phyloP scores from a whole-genome alignment of 2,113 vertebrate species.

The Brachionichthys hirsutus region DNA sequence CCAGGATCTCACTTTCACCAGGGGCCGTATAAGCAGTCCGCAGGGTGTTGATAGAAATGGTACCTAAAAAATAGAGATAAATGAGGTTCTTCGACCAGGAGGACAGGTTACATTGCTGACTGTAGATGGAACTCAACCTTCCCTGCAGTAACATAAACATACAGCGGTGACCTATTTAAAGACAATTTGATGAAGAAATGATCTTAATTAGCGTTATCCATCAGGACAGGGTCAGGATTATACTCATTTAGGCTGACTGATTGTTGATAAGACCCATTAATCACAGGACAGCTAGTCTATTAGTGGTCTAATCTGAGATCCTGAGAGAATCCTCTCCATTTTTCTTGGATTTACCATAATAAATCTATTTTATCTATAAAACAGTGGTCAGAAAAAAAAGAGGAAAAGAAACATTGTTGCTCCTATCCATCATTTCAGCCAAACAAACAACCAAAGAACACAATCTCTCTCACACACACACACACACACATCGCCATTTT shows the following conservation, averaged over 20 bases:
- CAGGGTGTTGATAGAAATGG: constrained; percentile 94
- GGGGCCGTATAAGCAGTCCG: constrained; percentile 94
- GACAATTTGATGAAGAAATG: constrained; percentile 61
- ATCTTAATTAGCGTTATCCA: constrained; percentile 64
- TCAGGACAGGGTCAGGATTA: constrained; percentile 62
- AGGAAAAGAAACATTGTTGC: constrained; percentile 58
- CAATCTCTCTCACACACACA: constrained; percentile 16
- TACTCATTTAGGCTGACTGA: constrained; percentile 70
- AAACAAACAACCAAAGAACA: too few species aligned
- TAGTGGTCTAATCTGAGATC: constrained; percentile 68
- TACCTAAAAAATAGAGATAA: constrained; percentile 74
- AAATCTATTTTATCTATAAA: constrained; percentile 73
- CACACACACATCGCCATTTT: constrained; percentile 58
- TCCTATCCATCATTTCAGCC: constrained; percentile 65
- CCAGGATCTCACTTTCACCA: constrained; percentile 96
- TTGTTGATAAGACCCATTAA: constrained; percentile 70
- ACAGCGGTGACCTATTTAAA: constrained; percentile 29
- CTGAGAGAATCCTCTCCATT: constrained; percentile 67
- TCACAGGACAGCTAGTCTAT: constrained; percentile 64
- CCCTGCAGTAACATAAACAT: constrained; percentile 18
- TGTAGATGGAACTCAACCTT: not conserved
- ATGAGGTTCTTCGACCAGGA: not conserved
- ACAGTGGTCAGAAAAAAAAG: constrained; percentile 63
- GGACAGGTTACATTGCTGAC: not conserved
- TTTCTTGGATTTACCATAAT: constrained; percentile 66